Evolutionary conservation across 1,140 invertebrate species (phyloP), one percentile per base, ranked within the genome.

Genomic region (Drosophila biarmipes): DNA sequence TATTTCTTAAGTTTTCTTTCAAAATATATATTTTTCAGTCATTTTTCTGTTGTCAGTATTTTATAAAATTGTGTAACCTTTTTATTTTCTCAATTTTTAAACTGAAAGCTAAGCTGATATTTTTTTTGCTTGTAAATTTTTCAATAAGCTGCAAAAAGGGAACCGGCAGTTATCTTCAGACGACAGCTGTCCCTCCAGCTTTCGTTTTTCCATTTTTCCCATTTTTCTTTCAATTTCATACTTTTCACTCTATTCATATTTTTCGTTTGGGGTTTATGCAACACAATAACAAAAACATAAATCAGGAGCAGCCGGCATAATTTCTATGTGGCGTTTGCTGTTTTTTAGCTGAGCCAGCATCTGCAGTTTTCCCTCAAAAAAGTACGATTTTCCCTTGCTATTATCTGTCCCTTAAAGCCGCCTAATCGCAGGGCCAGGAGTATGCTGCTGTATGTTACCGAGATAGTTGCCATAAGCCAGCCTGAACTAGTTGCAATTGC

Each of bases 251-350:
- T 24, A 27, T 52, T 71, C 56, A 59, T 12, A 17, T 21, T 27
- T 46, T 27, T 27, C n/a, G 51, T 52, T 54, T 51, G 15, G 40
- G 62, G 67, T 73, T 86, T 78, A 78, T 75, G 73, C 52, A 86
- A 82, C 78, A 82, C 78, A 87, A 86, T 86, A 86, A 86, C 82
- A 86, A 78, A 87, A 87, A 78, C 78, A 86, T 86, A 86, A 86
- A 86, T 86, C 82, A 86, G 48, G 42, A 77, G 66, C 62, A 54
- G 64, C 40, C 49, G 40, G 69, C 51, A 86, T 80, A 85, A 86
- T 85, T 85, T 84, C 48, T 63, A 52, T 68, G 38, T 73, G 27
- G 66, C 55, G 38, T 54, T 51, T 56, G 35, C 48, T 12, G 43
- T 76, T 73, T 80, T 69, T 67, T 43, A 29, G 81, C 73, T 84